Conservation (phyloP, 2,797 vertebrate genomes). For the Dermochelys coriacea region DNA sequence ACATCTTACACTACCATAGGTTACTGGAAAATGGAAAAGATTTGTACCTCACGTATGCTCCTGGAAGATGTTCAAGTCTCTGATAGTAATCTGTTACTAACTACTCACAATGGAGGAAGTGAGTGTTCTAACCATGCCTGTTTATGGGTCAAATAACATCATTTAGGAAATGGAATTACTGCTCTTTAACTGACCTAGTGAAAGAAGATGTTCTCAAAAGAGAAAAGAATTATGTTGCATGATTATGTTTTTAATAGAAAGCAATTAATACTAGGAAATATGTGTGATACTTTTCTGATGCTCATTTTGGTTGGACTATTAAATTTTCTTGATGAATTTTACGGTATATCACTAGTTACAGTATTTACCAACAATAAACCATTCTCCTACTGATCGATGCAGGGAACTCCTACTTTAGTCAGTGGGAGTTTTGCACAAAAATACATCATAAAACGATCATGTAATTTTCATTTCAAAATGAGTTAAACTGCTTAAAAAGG, state of each 20-base stretch:
- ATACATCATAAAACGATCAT: neutral
- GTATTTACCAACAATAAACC: neutral
- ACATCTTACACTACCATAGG: conserved; percentile 92
- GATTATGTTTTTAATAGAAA: conserved; percentile 33
- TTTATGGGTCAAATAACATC: conserved; percentile 52
- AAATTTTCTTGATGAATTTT: conserved; percentile 7
- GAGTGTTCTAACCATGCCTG: conserved; percentile 87
- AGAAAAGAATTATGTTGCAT: conserved; percentile 34
- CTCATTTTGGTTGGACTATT: conserved; percentile 13
- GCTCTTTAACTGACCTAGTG: neutral
- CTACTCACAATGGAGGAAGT: conserved; percentile 95
- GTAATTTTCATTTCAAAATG: neutral
- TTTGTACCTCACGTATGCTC: conserved; percentile 91
- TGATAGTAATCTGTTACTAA: conserved; percentile 99
- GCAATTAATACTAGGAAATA: neutral
- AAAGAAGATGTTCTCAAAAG: neutral
- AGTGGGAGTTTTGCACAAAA: conserved; percentile 21
- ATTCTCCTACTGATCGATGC: neutral
- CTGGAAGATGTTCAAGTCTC: conserved; percentile 91
- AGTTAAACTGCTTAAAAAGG: neutral
- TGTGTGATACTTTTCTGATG: neutral
- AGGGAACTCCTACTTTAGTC: conserved; percentile 17
- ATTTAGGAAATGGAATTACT: conserved; percentile 12
- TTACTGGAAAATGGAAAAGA: conserved; percentile 99
- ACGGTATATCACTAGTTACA: neutral